Base-by-base conservation (phyloP, 2,113 vertebrate species). In the Rattus rattus region DNA sequence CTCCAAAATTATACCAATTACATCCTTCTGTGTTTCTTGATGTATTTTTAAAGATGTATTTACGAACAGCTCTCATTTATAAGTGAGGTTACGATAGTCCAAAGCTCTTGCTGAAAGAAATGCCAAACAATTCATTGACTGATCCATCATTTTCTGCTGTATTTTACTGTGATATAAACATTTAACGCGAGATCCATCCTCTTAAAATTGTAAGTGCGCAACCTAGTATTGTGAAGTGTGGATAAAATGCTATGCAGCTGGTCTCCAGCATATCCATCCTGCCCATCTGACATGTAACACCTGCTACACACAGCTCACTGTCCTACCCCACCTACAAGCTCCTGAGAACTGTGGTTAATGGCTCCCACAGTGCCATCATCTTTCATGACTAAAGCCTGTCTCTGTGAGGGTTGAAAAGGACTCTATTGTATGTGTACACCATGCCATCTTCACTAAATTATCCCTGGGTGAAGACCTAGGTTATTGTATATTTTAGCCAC, bases 321-420 rank as follows among this genome's bases (percentile, higher is more conserved):
- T 72, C 33, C 33, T 10, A 0, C 0, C 8, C 2, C 1, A 17
- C 6, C 0, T 20, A 52, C 8, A 26, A 36, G 7, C 24, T n/a
- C 11, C 24, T n/a, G 4, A 63, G 4, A 69, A 89, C 26, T 24
- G 14, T 28, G 6, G 19, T 39, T 72, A 24, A 72, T 43, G n/a
- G 7, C 22, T 2, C 47, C 22, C 39, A 30, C 20, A 75, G 24
- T 24, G 4, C 59, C 59, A 22, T 28, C 9, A 24, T 47, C 28
- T 69, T 30, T 65, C 24, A 39, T n/a, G 28, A 10, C 36, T 59
- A 19, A 61, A 67, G 69, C 30, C 47, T 56, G 30, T 83, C 24
- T 56, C 76, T 16, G 52, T 26, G 75, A 69, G 61, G 52, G 8
- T 8, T 59, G 47, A 91, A 20, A 54, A 73, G 52, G 61, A 36